Percentiles rank a stretch among this genome's conserved stretches.
These are phyloP conservation scores for Varanus salvator DNA, from an alignment of 2,113 vertebrate genomes.

Conservation along the genomic window DNA sequence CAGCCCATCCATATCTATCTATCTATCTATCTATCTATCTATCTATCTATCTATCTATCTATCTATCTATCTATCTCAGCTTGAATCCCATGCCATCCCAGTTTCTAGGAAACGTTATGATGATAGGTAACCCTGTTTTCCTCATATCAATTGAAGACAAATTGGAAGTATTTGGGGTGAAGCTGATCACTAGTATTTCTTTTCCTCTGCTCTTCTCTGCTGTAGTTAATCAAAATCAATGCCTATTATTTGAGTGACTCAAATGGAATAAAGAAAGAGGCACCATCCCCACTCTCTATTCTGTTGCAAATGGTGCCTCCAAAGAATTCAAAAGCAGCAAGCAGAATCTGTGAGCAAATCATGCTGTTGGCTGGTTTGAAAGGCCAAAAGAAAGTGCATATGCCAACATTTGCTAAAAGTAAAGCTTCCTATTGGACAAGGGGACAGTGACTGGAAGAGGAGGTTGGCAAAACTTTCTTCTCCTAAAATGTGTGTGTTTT, in stretches of 20 bases:
- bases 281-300: constrained; percentile 67
- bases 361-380: constrained; percentile 72
- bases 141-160: neutral
- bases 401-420: constrained; percentile 72
- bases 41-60: too few species aligned
- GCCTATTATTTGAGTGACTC: constrained; percentile 51
- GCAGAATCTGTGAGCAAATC: constrained; percentile 61
- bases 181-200: constrained; percentile 65
- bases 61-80: neutral
- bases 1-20: too few species aligned
- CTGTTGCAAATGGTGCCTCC: constrained; percentile 71
- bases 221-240: constrained; percentile 64
- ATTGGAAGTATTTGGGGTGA: constrained; percentile 24
- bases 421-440: constrained; percentile 65
- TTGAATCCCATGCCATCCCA: neutral
- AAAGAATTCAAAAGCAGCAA: constrained; percentile 67
- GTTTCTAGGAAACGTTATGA: constrained; percentile 9
- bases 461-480: constrained; percentile 29
- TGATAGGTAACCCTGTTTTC: neutral
- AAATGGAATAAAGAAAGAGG: constrained; percentile 48
- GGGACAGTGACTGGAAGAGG: constrained; percentile 53
- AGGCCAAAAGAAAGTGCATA: constrained; percentile 67
- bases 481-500: constrained; percentile 38
- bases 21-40: neutral
- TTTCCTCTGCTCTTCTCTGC: constrained; percentile 35